Evolutionary conservation across 1,140 invertebrate species (phyloP).

Genomic region (Drosophila ficusphila): DNA sequence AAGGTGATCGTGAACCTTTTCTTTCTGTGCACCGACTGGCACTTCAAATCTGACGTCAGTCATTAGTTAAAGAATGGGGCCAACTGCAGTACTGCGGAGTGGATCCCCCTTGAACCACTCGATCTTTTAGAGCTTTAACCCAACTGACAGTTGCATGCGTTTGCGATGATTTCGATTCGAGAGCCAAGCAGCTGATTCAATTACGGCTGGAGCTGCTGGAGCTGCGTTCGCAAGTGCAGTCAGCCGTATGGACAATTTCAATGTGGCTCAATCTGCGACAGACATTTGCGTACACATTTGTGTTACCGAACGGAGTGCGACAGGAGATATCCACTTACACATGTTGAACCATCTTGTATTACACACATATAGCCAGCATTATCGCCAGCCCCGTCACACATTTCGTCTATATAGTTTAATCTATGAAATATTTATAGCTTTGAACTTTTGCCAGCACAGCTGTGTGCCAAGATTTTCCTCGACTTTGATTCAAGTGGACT

Average conservation of each 20-base stretch:
- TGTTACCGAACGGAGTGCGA: neutral
- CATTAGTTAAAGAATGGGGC: constrained; percentile 61
- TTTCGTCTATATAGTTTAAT: constrained; percentile 13
- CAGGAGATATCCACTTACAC: constrained; percentile 39
- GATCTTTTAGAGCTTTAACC: constrained; percentile 14
- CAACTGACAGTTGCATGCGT: constrained; percentile 43
- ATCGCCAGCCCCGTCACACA: constrained; percentile 11
- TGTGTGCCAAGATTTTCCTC: neutral
- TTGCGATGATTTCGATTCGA: constrained; percentile 12
- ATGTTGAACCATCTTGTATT: constrained; percentile 34
- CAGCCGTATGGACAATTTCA: constrained; percentile 45
- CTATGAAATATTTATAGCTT: constrained; percentile 20
- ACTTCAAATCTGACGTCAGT: constrained; percentile 23
- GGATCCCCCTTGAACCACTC: neutral
- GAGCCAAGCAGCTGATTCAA: constrained; percentile 39
- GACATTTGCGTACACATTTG: constrained; percentile 18
- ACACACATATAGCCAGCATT: constrained; percentile 12
- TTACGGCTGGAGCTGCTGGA: constrained; percentile 13
- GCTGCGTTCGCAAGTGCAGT: constrained; percentile 27
- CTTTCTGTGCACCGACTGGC: neutral
- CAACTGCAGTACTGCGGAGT: constrained; percentile 49
- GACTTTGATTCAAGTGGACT: constrained; percentile 14
- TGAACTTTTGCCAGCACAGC: constrained; percentile 13
- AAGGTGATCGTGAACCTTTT: neutral
- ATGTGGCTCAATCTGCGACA: constrained; percentile 38